Evolutionary conservation across 2,113 vertebrate species (phyloP).

Genomic region (Callospermophilus lateralis): DNA sequence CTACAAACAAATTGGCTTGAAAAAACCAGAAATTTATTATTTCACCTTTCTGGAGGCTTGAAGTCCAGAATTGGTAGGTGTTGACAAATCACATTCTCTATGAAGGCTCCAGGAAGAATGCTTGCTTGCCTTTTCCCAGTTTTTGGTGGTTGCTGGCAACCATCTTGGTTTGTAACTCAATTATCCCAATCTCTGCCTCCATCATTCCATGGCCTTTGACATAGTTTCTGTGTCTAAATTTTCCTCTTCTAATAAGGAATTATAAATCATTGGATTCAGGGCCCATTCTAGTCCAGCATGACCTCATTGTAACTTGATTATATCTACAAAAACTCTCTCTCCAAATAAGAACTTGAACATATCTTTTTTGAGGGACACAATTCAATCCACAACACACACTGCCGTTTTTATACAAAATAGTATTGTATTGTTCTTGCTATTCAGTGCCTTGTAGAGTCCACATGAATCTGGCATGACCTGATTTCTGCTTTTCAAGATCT

Average conservation of each 20-base stretch:
- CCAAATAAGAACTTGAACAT: neutral
- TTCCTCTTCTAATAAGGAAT: too few species aligned
- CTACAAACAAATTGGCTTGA: neutral
- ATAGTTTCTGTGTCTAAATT: neutral
- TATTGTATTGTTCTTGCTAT: neutral
- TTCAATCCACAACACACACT: neutral
- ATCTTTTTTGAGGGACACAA: neutral
- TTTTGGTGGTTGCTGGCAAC: neutral
- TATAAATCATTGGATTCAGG: neutral
- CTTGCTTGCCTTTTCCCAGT: neutral
- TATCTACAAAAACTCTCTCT: neutral
- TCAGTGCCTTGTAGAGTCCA: neutral
- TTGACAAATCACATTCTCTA: neutral
- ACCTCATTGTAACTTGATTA: neutral
- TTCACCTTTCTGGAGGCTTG: neutral
- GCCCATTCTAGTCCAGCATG: neutral
- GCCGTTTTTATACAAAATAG: neutral
- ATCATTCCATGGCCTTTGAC: neutral
- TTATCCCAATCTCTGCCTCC: neutral
- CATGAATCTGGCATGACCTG: neutral
- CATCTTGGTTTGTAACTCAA: neutral
- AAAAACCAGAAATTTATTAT: neutral
- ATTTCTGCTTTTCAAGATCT: neutral
- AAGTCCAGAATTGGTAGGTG: neutral
- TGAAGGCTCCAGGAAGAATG: neutral